These are phyloP conservation scores for Dasypus novemcinctus DNA, from an alignment of 2,113 vertebrate species.

Conservation along the genomic window DNA sequence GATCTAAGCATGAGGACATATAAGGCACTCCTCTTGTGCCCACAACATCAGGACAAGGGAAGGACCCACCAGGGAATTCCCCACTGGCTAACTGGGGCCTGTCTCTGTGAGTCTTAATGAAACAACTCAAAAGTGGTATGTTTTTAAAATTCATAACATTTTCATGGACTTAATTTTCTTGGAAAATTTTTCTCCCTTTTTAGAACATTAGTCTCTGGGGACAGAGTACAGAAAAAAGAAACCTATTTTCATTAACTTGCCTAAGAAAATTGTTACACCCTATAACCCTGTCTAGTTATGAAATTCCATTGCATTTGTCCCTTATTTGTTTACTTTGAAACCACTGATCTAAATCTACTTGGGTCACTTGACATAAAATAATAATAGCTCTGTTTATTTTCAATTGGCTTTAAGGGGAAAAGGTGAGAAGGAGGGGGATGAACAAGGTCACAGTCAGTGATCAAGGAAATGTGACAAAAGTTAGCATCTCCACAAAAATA, in stretches of 20 bases:
- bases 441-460: neutral
- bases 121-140: neutral
- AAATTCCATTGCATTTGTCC: slow-evolving; percentile 31
- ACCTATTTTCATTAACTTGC: neutral
- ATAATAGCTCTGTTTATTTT: neutral
- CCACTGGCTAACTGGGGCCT: neutral
- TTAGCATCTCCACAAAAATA: neutral
- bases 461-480: neutral
- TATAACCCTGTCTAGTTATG: neutral
- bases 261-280: slow-evolving; percentile 54
- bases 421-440: neutral
- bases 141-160: neutral
- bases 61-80: neutral
- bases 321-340: slow-evolving; percentile 56
- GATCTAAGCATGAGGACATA: neutral
- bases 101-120: neutral
- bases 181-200: neutral
- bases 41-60: neutral
- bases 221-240: neutral
- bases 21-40: too few species aligned
- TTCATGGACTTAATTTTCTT: slow-evolving; percentile 33
- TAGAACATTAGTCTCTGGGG: slow-evolving; percentile 46
- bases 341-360: neutral
- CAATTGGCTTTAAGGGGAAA: neutral
- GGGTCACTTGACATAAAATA: neutral